Evolutionary conservation across 2,113 vertebrate species (phyloP), one percentile per base, ranked within the genome.

Genomic region (Aix galericulata): DNA sequence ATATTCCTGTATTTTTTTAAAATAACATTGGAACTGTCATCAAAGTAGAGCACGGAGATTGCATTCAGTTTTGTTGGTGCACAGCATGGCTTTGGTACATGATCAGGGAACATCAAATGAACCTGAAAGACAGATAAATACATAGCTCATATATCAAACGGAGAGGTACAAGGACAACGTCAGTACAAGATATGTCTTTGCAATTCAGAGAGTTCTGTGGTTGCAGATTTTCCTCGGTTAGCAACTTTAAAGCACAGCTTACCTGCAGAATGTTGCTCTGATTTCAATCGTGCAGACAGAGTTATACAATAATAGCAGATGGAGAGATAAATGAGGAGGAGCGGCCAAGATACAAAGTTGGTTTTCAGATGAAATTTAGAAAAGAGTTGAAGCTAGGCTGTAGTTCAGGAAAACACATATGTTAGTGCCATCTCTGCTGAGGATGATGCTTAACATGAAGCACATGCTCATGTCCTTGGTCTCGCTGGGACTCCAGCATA

Each of bases 1-100:
- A 99, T 99, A 95, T 99, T 99, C 96, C 99, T 98, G 86, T 99
- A 99, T 96, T 99, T 99, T 97, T 99, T 99, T 97, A 99, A 98
- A 97, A 99, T 99, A 76, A 99, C 99, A 52, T 99, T 99, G 90
- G 99, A 99, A 96, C 99, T 99, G 97, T 99, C 99, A 90, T 99
- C 99, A 97, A 99, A 99, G 97, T 99, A 99, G 66, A 99, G 98
- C 66, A 99, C 99, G n/a, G 99, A 99, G 97, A 99, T 99, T 71
- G 99, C 99, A 4, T 99, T 99, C 96, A 99, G 98, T 96, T 99
- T 99, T 96, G 99, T 99, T 59, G 99, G 99, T 82, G 99, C 99
- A 84, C 99, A 99, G 95, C 99, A 99, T 27, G 99, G 99, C 96
- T 99, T 99, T 96, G 99, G 99, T 95, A 99, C 99, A 9, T 99